Percentiles rank a stretch among this genome's conserved stretches.
These are phyloP conservation scores for Cosmia trapezina DNA, from an alignment of 2,888 invertebrate species.

Conservation along the genomic window DNA sequence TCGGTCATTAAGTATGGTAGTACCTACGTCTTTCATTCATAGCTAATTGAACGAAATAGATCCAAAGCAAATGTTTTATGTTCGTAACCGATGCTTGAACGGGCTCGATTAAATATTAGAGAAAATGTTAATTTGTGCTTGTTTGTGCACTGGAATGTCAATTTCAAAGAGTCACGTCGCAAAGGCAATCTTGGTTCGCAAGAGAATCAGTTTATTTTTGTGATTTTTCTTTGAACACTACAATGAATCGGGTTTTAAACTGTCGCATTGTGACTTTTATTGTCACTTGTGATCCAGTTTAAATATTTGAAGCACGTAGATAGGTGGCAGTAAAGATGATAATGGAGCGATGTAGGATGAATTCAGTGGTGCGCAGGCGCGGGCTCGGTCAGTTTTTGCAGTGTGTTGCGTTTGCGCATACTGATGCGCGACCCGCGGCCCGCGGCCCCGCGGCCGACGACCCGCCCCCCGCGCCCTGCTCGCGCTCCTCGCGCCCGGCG, in stretches of 20 bases:
- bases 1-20: constrained; percentile 28
- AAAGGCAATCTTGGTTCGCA: constrained; percentile 4
- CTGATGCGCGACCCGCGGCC: constrained; percentile 78
- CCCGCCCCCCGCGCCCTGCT: constrained; percentile 71
- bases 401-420: constrained; percentile 80
- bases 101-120: not conserved
- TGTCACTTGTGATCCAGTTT: constrained; percentile 52
- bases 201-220: constrained; percentile 23
- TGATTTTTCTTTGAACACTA: constrained; percentile 6
- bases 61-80: constrained; percentile 7
- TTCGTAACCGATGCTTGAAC: not conserved
- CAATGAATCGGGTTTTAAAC: constrained; percentile 36
- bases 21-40: constrained; percentile 40
- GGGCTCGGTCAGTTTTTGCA: constrained; percentile 78
- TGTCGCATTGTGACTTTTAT: constrained; percentile 42
- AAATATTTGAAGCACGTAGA: constrained; percentile 61
- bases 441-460: constrained; percentile 77
- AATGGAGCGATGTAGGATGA: constrained; percentile 71
- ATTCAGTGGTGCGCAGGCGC: constrained; percentile 72
- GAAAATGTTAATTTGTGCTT: not conserved
- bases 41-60: constrained; percentile 30
- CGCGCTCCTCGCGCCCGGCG: constrained; percentile 69
- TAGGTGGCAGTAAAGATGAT: constrained; percentile 68
- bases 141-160: constrained; percentile 1
- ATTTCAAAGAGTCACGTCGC: constrained; percentile 3